Percentiles rank a stretch among this genome's conserved stretches.
Evolutionary conservation across 2,113 vertebrate species (phyloP).

Genomic region (Tupaia tana): DNA sequence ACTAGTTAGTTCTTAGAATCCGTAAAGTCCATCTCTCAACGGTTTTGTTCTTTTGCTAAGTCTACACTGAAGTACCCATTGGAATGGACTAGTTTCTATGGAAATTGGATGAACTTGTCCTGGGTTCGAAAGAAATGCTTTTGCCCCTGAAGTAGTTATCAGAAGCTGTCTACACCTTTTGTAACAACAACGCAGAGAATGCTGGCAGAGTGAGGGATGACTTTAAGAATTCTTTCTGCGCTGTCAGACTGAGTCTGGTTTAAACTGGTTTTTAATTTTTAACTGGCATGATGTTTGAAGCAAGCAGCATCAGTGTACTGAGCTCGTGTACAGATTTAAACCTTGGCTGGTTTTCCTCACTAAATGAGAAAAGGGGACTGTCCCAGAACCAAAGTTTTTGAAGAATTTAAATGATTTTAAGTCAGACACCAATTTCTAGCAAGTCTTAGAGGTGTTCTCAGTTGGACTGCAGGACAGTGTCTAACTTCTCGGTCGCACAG

Average conservation of each 20-base stretch:
- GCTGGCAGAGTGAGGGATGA: neutral
- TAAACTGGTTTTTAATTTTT: constrained; percentile 29
- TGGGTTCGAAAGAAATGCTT: constrained; percentile 41
- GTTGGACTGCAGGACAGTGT: neutral
- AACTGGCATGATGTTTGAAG: neutral
- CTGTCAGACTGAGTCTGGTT: neutral
- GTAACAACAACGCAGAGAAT: neutral
- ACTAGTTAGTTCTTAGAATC: neutral
- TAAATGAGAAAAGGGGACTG: constrained; percentile 25
- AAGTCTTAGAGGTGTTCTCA: neutral
- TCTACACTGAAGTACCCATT: neutral
- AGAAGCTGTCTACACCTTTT: neutral
- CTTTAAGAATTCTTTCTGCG: neutral
- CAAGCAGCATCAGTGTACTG: neutral
- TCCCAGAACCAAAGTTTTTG: constrained; percentile 14
- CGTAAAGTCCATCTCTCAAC: neutral
- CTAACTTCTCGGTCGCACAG: neutral
- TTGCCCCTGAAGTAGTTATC: neutral
- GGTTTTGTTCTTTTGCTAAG: constrained; percentile 5
- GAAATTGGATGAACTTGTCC: constrained; percentile 14
- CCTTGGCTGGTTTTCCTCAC: neutral
- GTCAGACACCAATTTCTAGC: neutral
- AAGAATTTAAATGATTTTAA: constrained; percentile 39
- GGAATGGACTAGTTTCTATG: neutral
- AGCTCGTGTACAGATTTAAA: neutral